Percentiles rank a stretch among this genome's conserved stretches.
These are phyloP conservation scores for Diadegma fenestrale DNA, from an alignment of 2,888 invertebrate genomes.

Conservation along the genomic window DNA sequence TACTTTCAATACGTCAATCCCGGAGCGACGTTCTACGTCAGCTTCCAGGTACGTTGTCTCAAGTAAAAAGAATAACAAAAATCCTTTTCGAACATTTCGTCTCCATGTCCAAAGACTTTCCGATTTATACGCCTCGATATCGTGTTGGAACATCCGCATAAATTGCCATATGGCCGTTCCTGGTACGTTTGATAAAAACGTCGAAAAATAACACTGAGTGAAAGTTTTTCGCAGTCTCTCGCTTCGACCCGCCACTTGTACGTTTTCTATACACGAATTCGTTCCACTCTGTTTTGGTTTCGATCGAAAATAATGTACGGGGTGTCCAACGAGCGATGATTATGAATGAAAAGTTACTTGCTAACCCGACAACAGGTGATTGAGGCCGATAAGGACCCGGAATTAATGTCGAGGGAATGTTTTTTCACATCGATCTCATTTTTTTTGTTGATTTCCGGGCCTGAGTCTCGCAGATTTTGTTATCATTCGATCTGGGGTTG, in stretches of 20 bases:
- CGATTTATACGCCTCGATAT: background rate
- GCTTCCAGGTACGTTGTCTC: slow-evolving; percentile 91
- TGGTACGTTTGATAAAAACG: slow-evolving; percentile 39
- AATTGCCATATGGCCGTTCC: slow-evolving; percentile 18
- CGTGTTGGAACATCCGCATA: background rate
- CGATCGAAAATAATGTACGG: too few relatives aligned
- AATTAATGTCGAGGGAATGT: background rate
- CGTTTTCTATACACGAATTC: background rate
- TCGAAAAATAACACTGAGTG: background rate
- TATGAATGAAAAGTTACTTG: background rate
- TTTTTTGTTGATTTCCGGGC: background rate
- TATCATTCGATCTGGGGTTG: background rate
- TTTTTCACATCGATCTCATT: slow-evolving; percentile 1
- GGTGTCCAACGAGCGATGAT: background rate
- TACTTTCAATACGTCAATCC: slow-evolving; percentile 97
- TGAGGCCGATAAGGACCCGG: background rate
- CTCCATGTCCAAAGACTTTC: background rate
- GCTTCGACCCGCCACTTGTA: background rate
- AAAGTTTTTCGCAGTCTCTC: background rate
- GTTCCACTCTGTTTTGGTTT: background rate
- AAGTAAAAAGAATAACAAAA: background rate
- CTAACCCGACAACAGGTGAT: background rate
- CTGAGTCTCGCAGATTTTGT: background rate
- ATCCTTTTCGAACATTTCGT: background rate
- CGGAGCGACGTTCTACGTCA: slow-evolving; percentile 96